Evolutionary conservation across 2,888 invertebrate genomes (phyloP), one percentile per base, ranked within the genome.

Genomic region (Keiferia lycopersicella): DNA sequence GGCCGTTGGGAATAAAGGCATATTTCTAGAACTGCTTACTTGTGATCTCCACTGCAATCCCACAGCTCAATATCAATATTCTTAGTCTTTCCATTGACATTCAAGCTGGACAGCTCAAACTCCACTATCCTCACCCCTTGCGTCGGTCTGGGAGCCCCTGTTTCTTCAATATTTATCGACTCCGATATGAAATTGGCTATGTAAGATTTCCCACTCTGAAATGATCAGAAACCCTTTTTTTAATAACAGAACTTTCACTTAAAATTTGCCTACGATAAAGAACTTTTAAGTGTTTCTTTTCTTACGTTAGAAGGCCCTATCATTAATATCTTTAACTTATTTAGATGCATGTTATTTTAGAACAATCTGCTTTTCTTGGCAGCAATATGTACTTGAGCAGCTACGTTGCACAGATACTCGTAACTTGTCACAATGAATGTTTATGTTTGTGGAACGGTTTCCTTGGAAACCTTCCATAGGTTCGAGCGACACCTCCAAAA

Each of bases 1-100:
- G n/a, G n/a, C n/a, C n/a, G n/a, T n/a, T n/a, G n/a, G n/a, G n/a
- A n/a, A 14, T 50, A 14, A 50, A 50, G 18, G 2, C 4, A 20
- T 22, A 22, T 51, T 6, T 51, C 11, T 8, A 51, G 16, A 1
- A 51, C 2, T 18, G 18, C 51, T n/a, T 92, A 96, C 96, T 93
- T 95, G 72, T 92, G 92, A 79, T 96, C 95, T 16, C 96, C 96
- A 78, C 96, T 95, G 82, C 95, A 94, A 78, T 96, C 96, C 96
- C 96, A 96, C 58, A 96, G 82, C 84, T 96, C 96, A 48, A 96
- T 93, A 74, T 96, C 96, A 30, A 94, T 92, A 71, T 93, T 94
- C 11, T 84, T 80, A 58, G 83, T 82, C 74, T 93, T 92, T 7
- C 93, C 93, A 74, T 93, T 93, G 0, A 94, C 84, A 70, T 89